These are phyloP conservation scores for Oncorhynchus clarkii DNA, from an alignment of 2,113 vertebrate species.

Conservation along the genomic window DNA sequence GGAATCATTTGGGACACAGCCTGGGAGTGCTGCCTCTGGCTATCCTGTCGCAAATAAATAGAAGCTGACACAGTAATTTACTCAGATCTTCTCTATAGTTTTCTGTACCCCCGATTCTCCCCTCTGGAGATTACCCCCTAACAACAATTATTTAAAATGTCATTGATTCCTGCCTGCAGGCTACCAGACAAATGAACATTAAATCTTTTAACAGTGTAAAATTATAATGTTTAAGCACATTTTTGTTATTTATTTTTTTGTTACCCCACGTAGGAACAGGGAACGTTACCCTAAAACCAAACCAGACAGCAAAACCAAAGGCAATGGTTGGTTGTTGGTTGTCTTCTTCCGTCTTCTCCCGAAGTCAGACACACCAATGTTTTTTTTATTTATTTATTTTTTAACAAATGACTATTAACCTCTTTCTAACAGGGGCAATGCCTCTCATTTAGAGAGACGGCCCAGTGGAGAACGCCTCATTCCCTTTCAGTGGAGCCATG, in stretches of 20 bases:
- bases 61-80: conserved; percentile 99
- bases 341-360: conserved; percentile 36
- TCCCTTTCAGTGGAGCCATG: conserved; percentile 67
- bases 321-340: conserved; percentile 32
- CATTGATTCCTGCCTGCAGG: conserved; percentile 95
- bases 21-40: conserved; percentile 91
- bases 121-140: conserved; percentile 96
- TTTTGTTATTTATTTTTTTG: conserved; percentile 49
- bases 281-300: conserved; percentile 60
- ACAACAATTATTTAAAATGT: conserved; percentile 99
- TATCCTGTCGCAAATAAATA: conserved; percentile 98
- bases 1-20: no score
- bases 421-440: conserved; percentile 77
- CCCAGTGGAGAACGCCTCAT: conserved; percentile 68
- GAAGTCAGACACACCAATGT: conserved; percentile 59
- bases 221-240: conserved; percentile 91
- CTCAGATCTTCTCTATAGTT: conserved; percentile 99
- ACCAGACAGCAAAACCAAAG: conserved; percentile 51
- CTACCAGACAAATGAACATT: conserved; percentile 92
- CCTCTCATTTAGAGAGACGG: conserved; percentile 73
- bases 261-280: conserved; percentile 62
- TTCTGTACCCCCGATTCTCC: conserved; percentile 85
- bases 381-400: conserved; percentile 36
- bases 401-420: conserved; percentile 78
- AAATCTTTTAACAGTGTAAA: conserved; percentile 92